Percentiles rank a stretch among this genome's conserved stretches.
Evolutionary conservation across 64 coral and sea anemone genomes (phyloP).

Genomic region (Astreopora myriophthalma): DNA sequence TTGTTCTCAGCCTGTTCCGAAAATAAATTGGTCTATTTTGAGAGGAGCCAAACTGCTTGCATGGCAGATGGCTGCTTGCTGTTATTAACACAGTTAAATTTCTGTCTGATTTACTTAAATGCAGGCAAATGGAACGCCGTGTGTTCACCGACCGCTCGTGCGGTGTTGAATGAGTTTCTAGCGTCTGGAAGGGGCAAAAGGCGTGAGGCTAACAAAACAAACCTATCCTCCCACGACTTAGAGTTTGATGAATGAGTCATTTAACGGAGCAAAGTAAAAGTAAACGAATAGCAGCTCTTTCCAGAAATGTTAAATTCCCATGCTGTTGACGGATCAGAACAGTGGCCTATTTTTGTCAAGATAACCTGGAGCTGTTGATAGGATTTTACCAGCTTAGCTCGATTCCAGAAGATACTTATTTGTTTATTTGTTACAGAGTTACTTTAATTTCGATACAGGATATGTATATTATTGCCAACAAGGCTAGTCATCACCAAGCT

Average conservation of each 20-base stretch:
- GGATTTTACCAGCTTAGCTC: not conserved
- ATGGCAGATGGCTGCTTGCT: not conserved
- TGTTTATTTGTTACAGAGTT: constrained; percentile 56
- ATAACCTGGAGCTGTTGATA: not conserved
- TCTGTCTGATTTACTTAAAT: not conserved
- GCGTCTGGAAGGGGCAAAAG: not conserved
- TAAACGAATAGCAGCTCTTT: not conserved
- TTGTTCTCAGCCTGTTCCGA: not conserved
- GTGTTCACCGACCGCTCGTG: not conserved
- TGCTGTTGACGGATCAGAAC: not conserved
- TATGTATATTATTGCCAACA: constrained; percentile 15
- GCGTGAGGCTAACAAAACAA: not conserved
- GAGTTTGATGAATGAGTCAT: constrained; percentile 41
- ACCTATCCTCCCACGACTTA: not conserved
- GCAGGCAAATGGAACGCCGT: not conserved
- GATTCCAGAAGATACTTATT: constrained; percentile 22
- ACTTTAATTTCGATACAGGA: constrained; percentile 41
- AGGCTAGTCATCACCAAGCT: not conserved
- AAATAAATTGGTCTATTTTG: constrained; percentile 40
- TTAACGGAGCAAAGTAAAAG: not conserved
- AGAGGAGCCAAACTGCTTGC: not conserved
- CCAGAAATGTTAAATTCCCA: not conserved
- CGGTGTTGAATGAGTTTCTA: not conserved
- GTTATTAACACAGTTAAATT: not conserved
- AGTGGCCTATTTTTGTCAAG: not conserved